Evolutionary conservation across 2,888 invertebrate species (phyloP).

Genomic region (Coelogynopora nodosa): DNA sequence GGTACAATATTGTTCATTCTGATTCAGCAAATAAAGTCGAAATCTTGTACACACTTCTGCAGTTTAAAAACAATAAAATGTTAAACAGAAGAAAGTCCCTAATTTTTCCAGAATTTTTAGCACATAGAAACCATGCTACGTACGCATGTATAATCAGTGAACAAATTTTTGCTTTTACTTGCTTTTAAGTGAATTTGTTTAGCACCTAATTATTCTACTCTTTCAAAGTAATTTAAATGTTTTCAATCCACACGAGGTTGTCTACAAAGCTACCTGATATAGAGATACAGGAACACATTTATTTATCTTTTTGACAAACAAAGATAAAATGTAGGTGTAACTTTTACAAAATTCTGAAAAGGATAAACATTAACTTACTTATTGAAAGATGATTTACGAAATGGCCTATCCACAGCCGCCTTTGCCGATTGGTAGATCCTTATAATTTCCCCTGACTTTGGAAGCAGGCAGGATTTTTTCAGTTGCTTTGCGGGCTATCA

Average conservation of each 20-base stretch:
- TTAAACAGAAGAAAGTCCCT: too few relatives aligned
- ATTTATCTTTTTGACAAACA: not conserved
- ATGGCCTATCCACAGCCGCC: not conserved
- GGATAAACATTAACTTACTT: not conserved
- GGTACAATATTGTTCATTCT: too few relatives aligned
- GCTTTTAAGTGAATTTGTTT: too few relatives aligned
- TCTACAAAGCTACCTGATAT: not conserved
- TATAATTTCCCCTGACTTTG: too few relatives aligned
- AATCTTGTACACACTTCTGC: too few relatives aligned
- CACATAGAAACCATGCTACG: too few relatives aligned
- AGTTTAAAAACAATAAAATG: too few relatives aligned
- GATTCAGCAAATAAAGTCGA: too few relatives aligned
- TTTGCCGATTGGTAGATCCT: not conserved
- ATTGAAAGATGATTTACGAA: not conserved
- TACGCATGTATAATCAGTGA: too few relatives aligned
- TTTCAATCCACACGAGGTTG: not conserved
- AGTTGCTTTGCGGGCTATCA: not conserved
- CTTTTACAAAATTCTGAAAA: not conserved
- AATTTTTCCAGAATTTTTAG: too few relatives aligned
- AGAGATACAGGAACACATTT: not conserved
- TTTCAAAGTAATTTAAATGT: not conserved
- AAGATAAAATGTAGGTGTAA: not conserved
- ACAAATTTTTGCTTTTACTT: too few relatives aligned
- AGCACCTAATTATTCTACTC: too few relatives aligned
- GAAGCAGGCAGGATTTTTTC: not conserved